Evolutionary conservation across 2,888 invertebrate species (phyloP).

Genomic region (Mantis religiosa): DNA sequence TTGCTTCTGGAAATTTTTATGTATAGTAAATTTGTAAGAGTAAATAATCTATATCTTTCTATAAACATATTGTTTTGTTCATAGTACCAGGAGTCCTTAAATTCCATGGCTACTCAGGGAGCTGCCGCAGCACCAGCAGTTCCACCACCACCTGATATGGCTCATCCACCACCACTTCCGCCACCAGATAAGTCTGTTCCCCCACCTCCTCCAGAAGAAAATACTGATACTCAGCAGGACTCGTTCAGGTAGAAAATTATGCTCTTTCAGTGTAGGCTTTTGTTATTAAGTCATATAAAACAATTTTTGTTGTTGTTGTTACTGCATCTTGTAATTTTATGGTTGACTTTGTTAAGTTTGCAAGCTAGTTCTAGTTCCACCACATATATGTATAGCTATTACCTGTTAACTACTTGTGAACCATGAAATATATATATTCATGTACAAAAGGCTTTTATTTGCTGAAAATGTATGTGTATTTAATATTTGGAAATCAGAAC

Average conservation of each 20-base stretch:
- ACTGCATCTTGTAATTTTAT: background rate
- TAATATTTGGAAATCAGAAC: too few relatives aligned
- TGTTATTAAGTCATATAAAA: background rate
- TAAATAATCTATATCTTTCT: background rate
- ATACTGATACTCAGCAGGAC: background rate
- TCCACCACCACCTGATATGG: constrained; percentile 39
- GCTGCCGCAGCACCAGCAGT: constrained; percentile 18
- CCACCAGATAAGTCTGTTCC: constrained; percentile 41
- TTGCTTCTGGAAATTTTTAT: too few relatives aligned
- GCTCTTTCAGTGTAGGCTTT: background rate
- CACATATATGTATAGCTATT: background rate
- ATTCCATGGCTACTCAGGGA: constrained; percentile 42
- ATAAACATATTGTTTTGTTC: constrained; percentile 1
- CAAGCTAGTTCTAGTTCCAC: background rate
- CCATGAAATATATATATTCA: too few relatives aligned
- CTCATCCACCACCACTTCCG: constrained; percentile 34
- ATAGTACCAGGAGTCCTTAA: constrained; percentile 43
- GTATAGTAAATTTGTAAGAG: too few relatives aligned
- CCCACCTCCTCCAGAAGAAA: constrained; percentile 36
- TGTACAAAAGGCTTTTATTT: too few relatives aligned
- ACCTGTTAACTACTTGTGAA: too few relatives aligned
- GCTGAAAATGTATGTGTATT: too few relatives aligned
- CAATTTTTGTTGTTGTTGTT: too few relatives aligned
- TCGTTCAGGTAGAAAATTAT: background rate
- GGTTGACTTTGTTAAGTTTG: background rate